These are phyloP conservation scores for Rotaria socialis DNA, from an alignment of 2,888 invertebrate genomes.

Conservation along the genomic window DNA sequence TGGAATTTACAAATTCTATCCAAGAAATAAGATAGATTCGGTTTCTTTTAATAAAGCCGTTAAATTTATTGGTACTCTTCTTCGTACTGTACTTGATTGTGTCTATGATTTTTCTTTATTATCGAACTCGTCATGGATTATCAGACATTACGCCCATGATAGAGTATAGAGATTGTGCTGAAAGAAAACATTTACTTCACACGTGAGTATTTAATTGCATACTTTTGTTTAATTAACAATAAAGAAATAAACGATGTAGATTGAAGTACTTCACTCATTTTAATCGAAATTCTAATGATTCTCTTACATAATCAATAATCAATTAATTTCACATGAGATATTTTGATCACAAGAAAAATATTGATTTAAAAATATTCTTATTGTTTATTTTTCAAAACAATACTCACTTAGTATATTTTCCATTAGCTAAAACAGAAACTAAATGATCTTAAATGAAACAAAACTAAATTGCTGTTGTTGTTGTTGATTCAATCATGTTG, in stretches of 20 bases:
- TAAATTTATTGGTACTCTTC: background rate
- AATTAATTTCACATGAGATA: too few relatives aligned
- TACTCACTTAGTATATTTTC: background rate
- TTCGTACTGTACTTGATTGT: background rate
- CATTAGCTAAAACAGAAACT: background rate
- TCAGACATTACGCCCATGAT: background rate
- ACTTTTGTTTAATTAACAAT: too few relatives aligned
- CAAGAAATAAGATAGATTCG: background rate
- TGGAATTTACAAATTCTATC: background rate
- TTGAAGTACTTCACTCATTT: too few relatives aligned
- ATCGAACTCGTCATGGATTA: background rate
- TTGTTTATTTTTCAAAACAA: background rate
- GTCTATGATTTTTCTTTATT: background rate
- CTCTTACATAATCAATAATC: too few relatives aligned
- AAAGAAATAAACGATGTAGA: too few relatives aligned
- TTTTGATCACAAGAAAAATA: background rate
- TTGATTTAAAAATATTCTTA: background rate
- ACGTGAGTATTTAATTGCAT: too few relatives aligned
- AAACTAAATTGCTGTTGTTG: too few relatives aligned
- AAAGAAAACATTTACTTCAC: too few relatives aligned
- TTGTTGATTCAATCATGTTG: too few relatives aligned
- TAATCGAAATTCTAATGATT: too few relatives aligned
- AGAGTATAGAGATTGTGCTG: too few relatives aligned
- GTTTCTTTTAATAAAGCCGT: background rate
- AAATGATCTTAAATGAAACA: too few relatives aligned